Conservation (phyloP, 2,113 vertebrate species). For the Arvicanthis niloticus region DNA sequence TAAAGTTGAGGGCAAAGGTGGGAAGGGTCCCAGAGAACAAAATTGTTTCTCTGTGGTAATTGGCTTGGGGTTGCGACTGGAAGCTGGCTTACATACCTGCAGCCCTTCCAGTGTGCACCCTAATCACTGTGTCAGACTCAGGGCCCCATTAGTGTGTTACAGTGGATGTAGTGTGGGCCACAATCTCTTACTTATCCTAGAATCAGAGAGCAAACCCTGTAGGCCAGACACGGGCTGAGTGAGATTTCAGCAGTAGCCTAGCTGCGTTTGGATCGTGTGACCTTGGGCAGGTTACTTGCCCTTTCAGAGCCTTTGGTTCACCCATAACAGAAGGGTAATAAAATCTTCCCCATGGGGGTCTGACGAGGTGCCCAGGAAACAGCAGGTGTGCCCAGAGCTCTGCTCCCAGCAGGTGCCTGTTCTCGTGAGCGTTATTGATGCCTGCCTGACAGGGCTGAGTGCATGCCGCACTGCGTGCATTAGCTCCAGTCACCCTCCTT, state of each 20-base stretch:
- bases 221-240: background rate
- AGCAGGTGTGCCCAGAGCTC: fast-evolving
- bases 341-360: background rate
- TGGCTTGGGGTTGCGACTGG: no score
- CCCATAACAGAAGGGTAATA: background rate
- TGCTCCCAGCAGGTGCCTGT: background rate
- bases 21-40: background rate
- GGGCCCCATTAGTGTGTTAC: background rate
- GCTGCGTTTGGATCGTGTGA: background rate
- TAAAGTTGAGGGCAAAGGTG: background rate
- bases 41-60: background rate
- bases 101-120: fast-evolving
- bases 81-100: background rate
- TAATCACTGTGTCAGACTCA: background rate
- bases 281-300: background rate
- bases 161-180: fast-evolving
- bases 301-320: background rate
- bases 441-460: background rate
- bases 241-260: background rate
- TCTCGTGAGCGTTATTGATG: fast-evolving
- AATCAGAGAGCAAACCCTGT: background rate
- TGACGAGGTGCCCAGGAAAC: background rate
- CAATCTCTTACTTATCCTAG: fast-evolving
- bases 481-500: background rate
- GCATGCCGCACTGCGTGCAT: fast-evolving